Evolutionary conservation across 2,113 vertebrate species (phyloP), one percentile per base, ranked within the genome.

Genomic region (Abramis brama): DNA sequence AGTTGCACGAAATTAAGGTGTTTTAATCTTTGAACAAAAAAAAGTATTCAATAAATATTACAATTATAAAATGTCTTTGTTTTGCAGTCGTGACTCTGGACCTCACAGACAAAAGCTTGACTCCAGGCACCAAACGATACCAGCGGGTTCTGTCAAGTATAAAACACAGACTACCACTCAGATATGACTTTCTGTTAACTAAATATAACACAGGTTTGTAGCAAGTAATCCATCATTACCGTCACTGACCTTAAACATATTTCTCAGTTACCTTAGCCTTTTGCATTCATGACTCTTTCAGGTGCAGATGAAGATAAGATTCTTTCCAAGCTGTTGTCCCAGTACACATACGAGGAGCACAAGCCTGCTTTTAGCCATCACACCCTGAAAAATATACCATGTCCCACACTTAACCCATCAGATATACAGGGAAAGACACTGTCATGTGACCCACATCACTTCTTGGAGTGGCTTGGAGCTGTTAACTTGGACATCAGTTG

Each of bases 391-490:
- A 87, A 96, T 36, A 88, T 97, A 75, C 88, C 86, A 62, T 96
- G 96, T 86, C 98, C 97, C 0, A 84, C 93, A 74, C 86, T 97
- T 43, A 86, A 89, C 66, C 93, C 94, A 57, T 78, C 87, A 0
- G 91, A 94, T 79, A 91, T 96, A 2, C 73, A 82, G 12, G 96
- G 96, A 21, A 81, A 59, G 0, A 93, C 87, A 9, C 90, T 75
- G 25, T 94, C 95, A 39, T 96, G 96, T 93, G 93, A 95, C 33
- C 89, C 96, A 0, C 92, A 91, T 3, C 91, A 94, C 73, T 88
- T 98, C 36, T 93, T 98, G 55, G 97, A 98, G 83, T 99, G 98
- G 98, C 92, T 99, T 0, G 98, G 98, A 1, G 96, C 96, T 0
- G 92, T 97, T 86, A 94, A 93, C 47, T 91, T 93, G 12, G 86